Conservation (phyloP, 1,140 invertebrate genomes). For the Doryteuthis pealeii region DNA sequence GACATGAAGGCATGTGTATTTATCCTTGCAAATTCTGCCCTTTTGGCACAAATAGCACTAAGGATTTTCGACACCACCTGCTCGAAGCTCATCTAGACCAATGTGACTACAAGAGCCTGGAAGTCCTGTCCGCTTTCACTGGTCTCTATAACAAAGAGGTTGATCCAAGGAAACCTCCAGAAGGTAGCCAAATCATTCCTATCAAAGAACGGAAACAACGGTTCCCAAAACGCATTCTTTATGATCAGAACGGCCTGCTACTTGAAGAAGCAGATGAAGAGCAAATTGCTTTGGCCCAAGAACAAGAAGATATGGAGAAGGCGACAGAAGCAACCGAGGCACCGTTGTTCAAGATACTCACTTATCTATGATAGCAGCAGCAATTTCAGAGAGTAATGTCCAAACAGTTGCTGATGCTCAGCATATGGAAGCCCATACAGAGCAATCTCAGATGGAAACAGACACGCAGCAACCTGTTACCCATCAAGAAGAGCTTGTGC, state of each 20-base stretch:
- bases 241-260: constrained; percentile 11
- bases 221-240: background rate
- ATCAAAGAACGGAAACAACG: constrained; percentile 40
- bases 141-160: constrained; percentile 47
- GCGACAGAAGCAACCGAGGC: background rate
- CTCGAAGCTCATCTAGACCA: constrained; percentile 63
- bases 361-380: background rate
- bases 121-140: constrained; percentile 45
- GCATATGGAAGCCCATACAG: no score
- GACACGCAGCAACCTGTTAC: background rate
- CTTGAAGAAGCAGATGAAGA: constrained; percentile 9
- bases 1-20: constrained; percentile 74
- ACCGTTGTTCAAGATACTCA: no score
- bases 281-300: background rate
- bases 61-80: constrained; percentile 71
- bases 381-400: background rate
- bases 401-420: no score
- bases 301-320: background rate
- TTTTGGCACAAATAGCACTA: constrained; percentile 69
- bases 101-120: constrained; percentile 31
- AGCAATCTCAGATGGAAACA: background rate
- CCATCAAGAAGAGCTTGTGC: background rate
- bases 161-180: constrained; percentile 43
- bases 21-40: constrained; percentile 74
- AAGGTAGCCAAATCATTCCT: constrained; percentile 49